Evolutionary conservation across 2,113 vertebrate genomes (phyloP).

Genomic region (Cyprinus carpio): DNA sequence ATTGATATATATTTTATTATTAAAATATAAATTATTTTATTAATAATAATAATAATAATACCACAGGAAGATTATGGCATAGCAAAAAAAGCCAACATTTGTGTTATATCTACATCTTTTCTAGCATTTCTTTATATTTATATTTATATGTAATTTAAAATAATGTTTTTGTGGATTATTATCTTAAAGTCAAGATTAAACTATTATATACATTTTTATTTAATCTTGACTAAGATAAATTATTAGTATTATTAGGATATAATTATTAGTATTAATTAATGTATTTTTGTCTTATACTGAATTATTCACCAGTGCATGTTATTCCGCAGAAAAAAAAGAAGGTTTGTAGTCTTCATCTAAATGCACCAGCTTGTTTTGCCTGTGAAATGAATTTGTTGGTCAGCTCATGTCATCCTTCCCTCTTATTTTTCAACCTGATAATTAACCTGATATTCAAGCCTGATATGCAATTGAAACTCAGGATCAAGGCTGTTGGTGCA

Average conservation of each 20-base stretch:
- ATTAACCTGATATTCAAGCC: background rate
- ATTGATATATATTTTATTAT: too few relatives aligned
- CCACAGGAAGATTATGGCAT: too few relatives aligned
- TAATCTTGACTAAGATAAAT: background rate
- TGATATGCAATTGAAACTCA: slow-evolving; percentile 7
- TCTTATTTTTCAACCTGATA: background rate
- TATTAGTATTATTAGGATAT: background rate
- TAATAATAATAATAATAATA: too few relatives aligned
- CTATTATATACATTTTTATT: background rate
- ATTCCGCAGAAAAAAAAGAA: background rate
- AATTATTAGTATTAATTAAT: too few relatives aligned
- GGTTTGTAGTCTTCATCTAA: background rate
- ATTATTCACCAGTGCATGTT: background rate
- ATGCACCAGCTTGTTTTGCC: background rate
- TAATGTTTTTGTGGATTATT: too few relatives aligned
- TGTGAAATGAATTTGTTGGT: too few relatives aligned
- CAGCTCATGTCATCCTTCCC: background rate
- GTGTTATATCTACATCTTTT: too few relatives aligned
- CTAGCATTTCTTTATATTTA: too few relatives aligned
- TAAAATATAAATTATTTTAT: too few relatives aligned
- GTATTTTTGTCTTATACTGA: too few relatives aligned
- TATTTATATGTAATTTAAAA: too few relatives aligned
- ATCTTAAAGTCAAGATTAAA: background rate
- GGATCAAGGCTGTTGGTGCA: background rate
- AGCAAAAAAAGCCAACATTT: too few relatives aligned